Conservation (phyloP, 2,888 invertebrate species). For the Trichogramma dendrolimi region DNA sequence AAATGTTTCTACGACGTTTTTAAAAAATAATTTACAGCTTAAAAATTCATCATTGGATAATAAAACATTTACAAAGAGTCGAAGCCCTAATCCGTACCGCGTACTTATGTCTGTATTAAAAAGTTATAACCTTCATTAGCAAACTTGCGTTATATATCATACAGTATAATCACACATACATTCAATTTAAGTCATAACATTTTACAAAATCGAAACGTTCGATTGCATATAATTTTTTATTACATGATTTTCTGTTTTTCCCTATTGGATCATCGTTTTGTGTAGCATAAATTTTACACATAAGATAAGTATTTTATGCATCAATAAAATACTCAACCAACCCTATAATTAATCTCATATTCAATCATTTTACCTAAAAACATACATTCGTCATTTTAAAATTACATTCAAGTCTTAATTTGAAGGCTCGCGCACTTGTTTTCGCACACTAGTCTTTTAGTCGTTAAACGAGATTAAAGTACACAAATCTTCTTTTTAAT, state of each 20-base stretch:
- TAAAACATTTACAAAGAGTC: conserved; percentile 28
- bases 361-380: conserved; percentile 9
- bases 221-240: background rate
- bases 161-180: too few relatives aligned
- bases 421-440: conserved; percentile 13
- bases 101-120: conserved; percentile 1
- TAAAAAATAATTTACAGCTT: conserved; percentile 26
- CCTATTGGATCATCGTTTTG: conserved; percentile 14
- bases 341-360: conserved; percentile 22
- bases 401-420: background rate
- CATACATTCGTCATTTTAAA: conserved; percentile 10
- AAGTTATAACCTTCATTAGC: too few relatives aligned
- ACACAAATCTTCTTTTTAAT: conserved; percentile 40
- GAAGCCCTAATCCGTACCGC: conserved; percentile 23
- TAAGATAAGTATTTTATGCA: conserved; percentile 15
- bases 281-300: conserved; percentile 19
- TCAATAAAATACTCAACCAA: conserved; percentile 24
- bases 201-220: too few relatives aligned
- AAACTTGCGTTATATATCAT: too few relatives aligned
- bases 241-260: conserved; percentile 17
- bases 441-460: conserved; percentile 17
- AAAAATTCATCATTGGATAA: conserved; percentile 21
- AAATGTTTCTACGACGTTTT: background rate
- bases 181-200: too few relatives aligned
- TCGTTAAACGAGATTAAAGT: conserved; percentile 20